Conservation (phyloP, 2,797 vertebrate species). For the Sebastes trivittatus region DNA sequence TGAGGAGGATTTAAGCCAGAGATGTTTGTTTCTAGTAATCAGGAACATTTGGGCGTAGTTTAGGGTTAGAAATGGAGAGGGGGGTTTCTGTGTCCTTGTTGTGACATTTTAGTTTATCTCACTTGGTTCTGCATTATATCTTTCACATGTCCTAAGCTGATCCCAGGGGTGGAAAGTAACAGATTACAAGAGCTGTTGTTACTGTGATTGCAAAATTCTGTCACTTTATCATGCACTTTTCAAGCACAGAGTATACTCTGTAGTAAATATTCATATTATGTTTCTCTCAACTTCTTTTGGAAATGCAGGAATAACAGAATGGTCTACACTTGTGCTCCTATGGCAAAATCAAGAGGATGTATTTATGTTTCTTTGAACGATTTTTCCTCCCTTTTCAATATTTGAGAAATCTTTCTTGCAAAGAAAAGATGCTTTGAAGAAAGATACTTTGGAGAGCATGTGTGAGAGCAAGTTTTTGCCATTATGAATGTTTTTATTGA, state of each 20-base stretch:
- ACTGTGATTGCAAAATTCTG: not conserved
- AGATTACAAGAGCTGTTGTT: not conserved
- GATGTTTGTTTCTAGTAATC: slow-evolving; percentile 62
- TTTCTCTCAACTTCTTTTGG: not conserved
- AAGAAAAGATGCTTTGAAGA: not conserved
- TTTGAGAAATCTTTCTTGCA: not conserved
- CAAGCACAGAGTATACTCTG: not conserved
- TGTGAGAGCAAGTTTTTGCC: not conserved
- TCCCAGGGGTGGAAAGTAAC: not conserved
- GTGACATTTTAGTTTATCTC: not conserved
- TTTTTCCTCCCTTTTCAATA: not conserved
- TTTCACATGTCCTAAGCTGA: not conserved
- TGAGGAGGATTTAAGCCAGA: slow-evolving; percentile 45
- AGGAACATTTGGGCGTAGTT: slow-evolving; percentile 38
- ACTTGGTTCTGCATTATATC: not conserved
- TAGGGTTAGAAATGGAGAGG: not conserved
- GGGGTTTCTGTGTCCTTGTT: not conserved
- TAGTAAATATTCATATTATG: not conserved
- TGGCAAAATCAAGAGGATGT: not conserved
- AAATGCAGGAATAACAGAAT: not conserved
- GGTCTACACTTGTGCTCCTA: not conserved
- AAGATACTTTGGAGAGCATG: not conserved
- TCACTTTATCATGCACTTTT: not conserved
- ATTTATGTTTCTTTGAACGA: not conserved
- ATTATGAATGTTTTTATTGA: not conserved